Percentiles rank a stretch among this genome's conserved stretches.
These are phyloP conservation scores for Garra rufa DNA, from an alignment of 2,113 vertebrate species.

Conservation along the genomic window DNA sequence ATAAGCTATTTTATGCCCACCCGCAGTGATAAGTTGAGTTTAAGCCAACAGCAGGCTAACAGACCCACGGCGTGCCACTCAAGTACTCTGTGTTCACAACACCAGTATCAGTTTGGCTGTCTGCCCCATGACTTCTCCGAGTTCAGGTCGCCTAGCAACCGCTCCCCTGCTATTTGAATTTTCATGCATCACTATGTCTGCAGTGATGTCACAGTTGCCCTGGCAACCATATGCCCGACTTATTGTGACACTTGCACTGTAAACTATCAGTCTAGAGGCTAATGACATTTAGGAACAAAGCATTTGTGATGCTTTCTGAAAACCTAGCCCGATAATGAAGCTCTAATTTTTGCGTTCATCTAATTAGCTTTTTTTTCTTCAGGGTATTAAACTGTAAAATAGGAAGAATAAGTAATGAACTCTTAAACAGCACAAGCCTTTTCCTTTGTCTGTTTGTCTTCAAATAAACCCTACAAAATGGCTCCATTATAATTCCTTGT, in stretches of 20 bases:
- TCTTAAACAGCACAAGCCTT: neutral
- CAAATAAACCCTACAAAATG: conserved; percentile 36
- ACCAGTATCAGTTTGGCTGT: conserved; percentile 75
- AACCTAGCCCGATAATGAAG: neutral
- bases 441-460: conserved; percentile 15
- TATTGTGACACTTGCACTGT: conserved; percentile 75
- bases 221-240: conserved; percentile 84
- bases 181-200: conserved; percentile 86
- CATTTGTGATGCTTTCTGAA: neutral
- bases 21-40: neutral
- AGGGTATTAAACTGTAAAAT: neutral
- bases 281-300: conserved; percentile 22
- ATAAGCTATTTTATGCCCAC: neutral
- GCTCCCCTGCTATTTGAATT: conserved; percentile 79
- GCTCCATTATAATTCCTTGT: conserved; percentile 60
- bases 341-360: neutral
- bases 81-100: conserved; percentile 72
- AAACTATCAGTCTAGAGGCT: conserved; percentile 59
- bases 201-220: conserved; percentile 84
- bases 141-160: conserved; percentile 86
- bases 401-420: neutral
- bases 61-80: conserved; percentile 63
- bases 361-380: neutral
- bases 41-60: conserved; percentile 30
- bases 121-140: conserved; percentile 79